phyloP scores from a whole-genome alignment of 2,888 invertebrate genomes.

The Mythimna ferrago region DNA sequence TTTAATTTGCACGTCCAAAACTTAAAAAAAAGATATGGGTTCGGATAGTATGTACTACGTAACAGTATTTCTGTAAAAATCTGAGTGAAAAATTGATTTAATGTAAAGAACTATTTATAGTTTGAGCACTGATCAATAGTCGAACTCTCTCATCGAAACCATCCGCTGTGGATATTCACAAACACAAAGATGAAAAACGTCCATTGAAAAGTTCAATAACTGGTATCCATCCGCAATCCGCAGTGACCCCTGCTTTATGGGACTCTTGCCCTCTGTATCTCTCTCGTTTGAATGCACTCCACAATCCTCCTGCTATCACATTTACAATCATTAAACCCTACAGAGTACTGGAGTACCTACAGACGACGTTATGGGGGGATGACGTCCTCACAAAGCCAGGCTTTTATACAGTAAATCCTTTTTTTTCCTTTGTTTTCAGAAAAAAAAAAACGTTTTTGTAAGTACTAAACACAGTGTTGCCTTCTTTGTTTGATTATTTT shows the following conservation, averaged over 20 bases:
- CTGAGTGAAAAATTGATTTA: neutral
- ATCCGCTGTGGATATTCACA: constrained; percentile 27
- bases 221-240: constrained; percentile 38
- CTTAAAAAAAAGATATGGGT: neutral
- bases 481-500: neutral
- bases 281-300: constrained; percentile 70
- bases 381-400: constrained; percentile 12
- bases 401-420: constrained; percentile 19
- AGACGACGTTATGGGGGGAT: constrained; percentile 2
- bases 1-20: too few relatives aligned
- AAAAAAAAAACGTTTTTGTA: neutral
- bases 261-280: constrained; percentile 67
- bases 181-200: constrained; percentile 39
- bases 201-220: constrained; percentile 50
- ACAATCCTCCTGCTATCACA: constrained; percentile 64
- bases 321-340: constrained; percentile 66
- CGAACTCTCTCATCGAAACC: neutral
- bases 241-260: constrained; percentile 60
- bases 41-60: neutral
- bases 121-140: neutral
- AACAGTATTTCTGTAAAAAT: neutral
- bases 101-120: neutral
- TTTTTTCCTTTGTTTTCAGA: neutral
- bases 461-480: too few relatives aligned
- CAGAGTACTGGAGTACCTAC: constrained; percentile 28